These are phyloP conservation scores for Sarcophilus harrisii DNA, from an alignment of 2,797 vertebrate species.

Conservation along the genomic window DNA sequence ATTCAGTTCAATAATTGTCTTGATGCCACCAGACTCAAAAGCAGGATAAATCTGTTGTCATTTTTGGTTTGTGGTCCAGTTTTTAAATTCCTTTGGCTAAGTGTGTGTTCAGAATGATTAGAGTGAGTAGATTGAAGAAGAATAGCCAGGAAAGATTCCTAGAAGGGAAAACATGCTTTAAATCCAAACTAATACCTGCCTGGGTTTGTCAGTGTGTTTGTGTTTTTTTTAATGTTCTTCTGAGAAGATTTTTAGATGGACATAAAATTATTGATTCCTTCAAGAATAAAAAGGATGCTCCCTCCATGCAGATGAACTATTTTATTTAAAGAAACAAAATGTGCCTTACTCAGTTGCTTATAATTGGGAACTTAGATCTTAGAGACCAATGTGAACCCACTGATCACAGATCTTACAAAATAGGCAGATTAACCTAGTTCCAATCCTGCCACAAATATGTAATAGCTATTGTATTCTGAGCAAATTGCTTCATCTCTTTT, in stretches of 20 bases:
- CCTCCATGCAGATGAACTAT: neutral
- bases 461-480: neutral
- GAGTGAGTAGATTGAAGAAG: neutral
- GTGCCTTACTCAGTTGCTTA: neutral
- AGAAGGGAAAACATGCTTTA: neutral
- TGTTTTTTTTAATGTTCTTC: neutral
- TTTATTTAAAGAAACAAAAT: neutral
- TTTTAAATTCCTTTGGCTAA: neutral
- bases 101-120: neutral
- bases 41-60: neutral
- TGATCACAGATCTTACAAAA: neutral
- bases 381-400: too few relatives aligned
- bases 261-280: neutral
- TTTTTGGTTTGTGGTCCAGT: neutral
- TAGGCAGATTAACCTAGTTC: neutral
- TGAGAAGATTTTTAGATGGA: neutral
- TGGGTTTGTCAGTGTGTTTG: neutral
- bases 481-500: neutral
- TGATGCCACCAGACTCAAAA: neutral
- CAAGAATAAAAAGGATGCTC: neutral
- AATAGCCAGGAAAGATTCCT: neutral
- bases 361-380: too few relatives aligned
- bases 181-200: neutral
- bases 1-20: neutral
- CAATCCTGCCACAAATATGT: neutral